Base-by-base conservation (phyloP, 2,888 invertebrate species). In the Dasysyrphus albostriatus region DNA sequence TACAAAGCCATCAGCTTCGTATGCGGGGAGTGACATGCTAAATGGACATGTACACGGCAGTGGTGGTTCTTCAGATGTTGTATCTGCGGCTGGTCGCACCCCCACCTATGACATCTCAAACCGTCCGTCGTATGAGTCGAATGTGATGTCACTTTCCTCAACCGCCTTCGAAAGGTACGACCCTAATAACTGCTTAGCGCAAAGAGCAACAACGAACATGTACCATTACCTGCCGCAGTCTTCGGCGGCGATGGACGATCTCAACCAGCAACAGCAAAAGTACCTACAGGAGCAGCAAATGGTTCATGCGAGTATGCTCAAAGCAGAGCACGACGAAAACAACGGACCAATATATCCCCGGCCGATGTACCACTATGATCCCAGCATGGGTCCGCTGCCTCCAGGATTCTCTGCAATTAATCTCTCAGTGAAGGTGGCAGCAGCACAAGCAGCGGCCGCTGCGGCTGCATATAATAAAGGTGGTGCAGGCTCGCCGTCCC, bases 291-390 rank as follows among this genome's bases (percentile, higher is more conserved):
- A 93, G 93, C 93, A 90, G 90, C 93, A 93, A 87, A 89, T 93
- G 89, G 88, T 89, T 2, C 89, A 89, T 59, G 93, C 94, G 88
- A 88, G 89, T 51, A 95, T 93, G 91, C 94, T 94, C 94, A 96
- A 97, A 93, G 95, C 95, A 29, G 97, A 97, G 92, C 94, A 94
- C 89, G 96, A 96, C 89, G 94, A 95, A 90, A 94, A 93, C 89
- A 94, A 95, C 84, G 96, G 95, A 74, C 96, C 96, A 19, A 94
- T 96, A 78, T 96, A 96, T 92, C 96, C 96, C 88, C 95, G 96
- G 92, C 96, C 96, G 89, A 96, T 96, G 95, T 96, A 96, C 93
- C 96, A 96, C 93, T 96, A 96, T 93, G 96, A 96, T 91, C 95
- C 95, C 61, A 94, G 95, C 90, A 94, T 95, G 89, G 95, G 95